Conservation (phyloP, 1,140 invertebrate genomes). For the Lerema accius region DNA sequence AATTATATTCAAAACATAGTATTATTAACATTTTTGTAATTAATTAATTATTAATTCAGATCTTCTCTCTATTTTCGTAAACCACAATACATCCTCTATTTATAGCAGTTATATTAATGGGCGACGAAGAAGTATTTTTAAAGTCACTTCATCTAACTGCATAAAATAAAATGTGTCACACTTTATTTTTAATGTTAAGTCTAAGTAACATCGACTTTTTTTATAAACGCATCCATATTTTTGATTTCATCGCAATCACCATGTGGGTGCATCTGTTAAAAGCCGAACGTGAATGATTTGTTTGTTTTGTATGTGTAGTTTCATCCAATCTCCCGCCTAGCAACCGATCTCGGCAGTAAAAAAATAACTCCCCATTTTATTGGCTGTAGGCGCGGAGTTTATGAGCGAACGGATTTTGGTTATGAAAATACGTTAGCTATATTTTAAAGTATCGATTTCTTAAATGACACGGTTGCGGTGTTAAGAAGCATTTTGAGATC, state of each 20-base stretch:
- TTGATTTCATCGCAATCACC: slow-evolving; percentile 11
- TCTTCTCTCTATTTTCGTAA: too few species aligned
- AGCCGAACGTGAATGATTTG: slow-evolving; percentile 46
- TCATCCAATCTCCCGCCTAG: slow-evolving; percentile 46
- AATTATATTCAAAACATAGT: too few species aligned
- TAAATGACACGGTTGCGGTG: background rate
- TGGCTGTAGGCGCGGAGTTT: slow-evolving; percentile 36
- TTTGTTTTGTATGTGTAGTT: slow-evolving; percentile 51
- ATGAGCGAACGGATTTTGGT: slow-evolving; percentile 23
- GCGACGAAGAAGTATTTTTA: too few species aligned
- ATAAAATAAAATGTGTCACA: too few species aligned
- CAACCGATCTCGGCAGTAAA: slow-evolving; percentile 32
- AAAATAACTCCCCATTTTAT: slow-evolving; percentile 37
- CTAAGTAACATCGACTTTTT: background rate
- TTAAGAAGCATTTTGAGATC: background rate
- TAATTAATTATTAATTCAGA: too few species aligned
- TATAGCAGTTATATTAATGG: too few species aligned
- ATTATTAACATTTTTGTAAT: too few species aligned
- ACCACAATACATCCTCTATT: too few species aligned
- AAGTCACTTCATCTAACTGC: too few species aligned
- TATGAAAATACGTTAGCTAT: slow-evolving; percentile 17
- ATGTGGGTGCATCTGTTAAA: slow-evolving; percentile 59
- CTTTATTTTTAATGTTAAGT: too few species aligned
- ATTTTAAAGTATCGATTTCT: slow-evolving; percentile 5
- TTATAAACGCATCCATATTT: background rate